Base-by-base conservation (phyloP, 1,140 invertebrate species). In the Linepithema humile region DNA sequence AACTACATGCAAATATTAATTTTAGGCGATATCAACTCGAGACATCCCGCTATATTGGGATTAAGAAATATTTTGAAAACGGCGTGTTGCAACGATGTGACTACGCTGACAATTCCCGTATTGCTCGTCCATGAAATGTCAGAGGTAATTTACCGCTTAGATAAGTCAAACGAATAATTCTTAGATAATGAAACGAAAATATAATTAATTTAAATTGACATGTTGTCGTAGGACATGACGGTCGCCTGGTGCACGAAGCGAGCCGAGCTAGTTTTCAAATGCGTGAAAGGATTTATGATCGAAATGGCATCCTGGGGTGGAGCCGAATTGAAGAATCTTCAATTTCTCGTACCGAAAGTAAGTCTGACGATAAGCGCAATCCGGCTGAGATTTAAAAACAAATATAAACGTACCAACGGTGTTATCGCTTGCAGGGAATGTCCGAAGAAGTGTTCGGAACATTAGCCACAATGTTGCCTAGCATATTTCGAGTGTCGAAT, bases 271-370 rank as follows among this genome's bases (percentile, higher is more conserved):
- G 97, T 99, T 78, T 98, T 99, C 90, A 99, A 99, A 94, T 99
- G 99, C 95, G 97, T 99, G 23, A 99, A 99, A 95, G 99, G 99
- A 0, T 99, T 99, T 93, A 99, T 99, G 98, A 99, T 99, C 93
- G 99, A 99, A 95, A 98, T 98, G 96, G 97, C 98, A 6, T 98
- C 97, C 1, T 98, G 96, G 96, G 98, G 98, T 82, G 98, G 98
- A 23, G 97, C 98, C 15, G 98, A 98, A 92, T 96, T 98, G 35
- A 97, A 97, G 91, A 99, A 97, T 93, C 95, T 98, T 53, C 97
- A 98, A 93, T 98, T 98, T 94, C 93, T 98, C 72, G 96, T 98
- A 12, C 97, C 97, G 29, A 96, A 96, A 94, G 97, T 97, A 94
- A 92, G 10, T 69, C 2, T 0, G 35, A 6, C 43, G 60, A 80